Base-by-base conservation (phyloP, 2,113 vertebrate species). In the Callocephalon fimbriatum region DNA sequence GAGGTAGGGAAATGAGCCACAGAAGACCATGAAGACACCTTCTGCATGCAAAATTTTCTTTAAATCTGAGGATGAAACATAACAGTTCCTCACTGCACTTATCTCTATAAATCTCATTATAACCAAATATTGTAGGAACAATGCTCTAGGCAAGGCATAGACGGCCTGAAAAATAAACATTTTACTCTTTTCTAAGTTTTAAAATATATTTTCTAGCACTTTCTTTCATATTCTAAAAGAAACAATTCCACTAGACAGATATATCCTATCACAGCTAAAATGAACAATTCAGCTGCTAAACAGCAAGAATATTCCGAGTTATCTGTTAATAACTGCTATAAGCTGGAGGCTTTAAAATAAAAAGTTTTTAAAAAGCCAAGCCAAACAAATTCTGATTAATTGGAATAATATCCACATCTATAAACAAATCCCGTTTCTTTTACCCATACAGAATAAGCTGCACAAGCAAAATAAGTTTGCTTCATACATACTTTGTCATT, bases 141-240 rank as follows among this genome's bases (percentile, higher is more conserved):
- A 66, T 76, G 62, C 51, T 87, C 32, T 59, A 81, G 83, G 79
- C 83, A 94, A 95, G 29, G 63, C 88, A 73, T 93, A 82, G 73
- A 67, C 78, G 35, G 10, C 13, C 27, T 85, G 37, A 94, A 93
- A 94, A 91, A 87, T 7, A 90, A 91, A 68, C 23, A 84, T 48
- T 95, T 84, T 26, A 26, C 19, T 79, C 7, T 90, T 96, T 93
- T 38, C 26, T 35, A 47, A 63, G 27, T 85, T 94, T 88, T 76
- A 66, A 92, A 90, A 86, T 76, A 45, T 1, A 58, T 50, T 93
- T 90, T 45, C 50, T 45, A 54, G 13, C 19, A 66, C 8, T 73
- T 86, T 85, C 18, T 92, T 79, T 86, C n/a, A 68, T 73, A 53
- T 50, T 6, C 17, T 88, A 59, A 62, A 68, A n/a, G 16, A 78